These are phyloP conservation scores for Picus viridis DNA, from an alignment of 2,797 vertebrate genomes.

Conservation along the genomic window DNA sequence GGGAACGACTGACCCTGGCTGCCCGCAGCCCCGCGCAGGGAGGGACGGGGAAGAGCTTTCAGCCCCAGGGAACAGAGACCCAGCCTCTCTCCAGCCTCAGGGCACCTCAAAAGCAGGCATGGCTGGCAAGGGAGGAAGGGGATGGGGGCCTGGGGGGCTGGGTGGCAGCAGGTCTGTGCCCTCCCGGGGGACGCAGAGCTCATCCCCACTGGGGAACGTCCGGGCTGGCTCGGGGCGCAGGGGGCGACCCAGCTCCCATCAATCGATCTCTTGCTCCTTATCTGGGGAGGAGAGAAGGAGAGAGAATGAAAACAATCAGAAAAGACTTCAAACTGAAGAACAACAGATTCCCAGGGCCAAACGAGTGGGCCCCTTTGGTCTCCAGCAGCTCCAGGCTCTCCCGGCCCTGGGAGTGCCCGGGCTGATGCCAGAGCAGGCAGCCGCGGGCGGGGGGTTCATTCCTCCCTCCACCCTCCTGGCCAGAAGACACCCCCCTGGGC, in stretches of 20 bases:
- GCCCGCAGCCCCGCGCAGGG: background rate
- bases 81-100: constrained; percentile 1
- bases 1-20: rapidly evolving
- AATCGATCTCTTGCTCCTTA: constrained; percentile 56
- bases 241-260: background rate
- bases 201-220: background rate
- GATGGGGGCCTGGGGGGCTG: background rate
- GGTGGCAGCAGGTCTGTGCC: background rate
- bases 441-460: background rate
- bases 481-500: rapidly evolving
- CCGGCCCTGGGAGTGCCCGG: background rate
- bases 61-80: background rate
- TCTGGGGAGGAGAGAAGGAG: background rate
- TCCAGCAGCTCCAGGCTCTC: background rate
- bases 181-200: background rate
- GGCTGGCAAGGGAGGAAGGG: background rate
- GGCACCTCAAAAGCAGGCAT: rapidly evolving
- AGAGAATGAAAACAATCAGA: no score
- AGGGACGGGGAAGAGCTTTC: background rate
- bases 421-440: background rate
- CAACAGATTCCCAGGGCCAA: background rate
- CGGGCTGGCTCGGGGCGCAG: background rate
- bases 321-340: background rate
- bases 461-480: background rate
- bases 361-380: background rate